Evolutionary conservation across 2,888 invertebrate genomes (phyloP), one percentile per base, ranked within the genome.

Genomic region (Baronia brevicornis): DNA sequence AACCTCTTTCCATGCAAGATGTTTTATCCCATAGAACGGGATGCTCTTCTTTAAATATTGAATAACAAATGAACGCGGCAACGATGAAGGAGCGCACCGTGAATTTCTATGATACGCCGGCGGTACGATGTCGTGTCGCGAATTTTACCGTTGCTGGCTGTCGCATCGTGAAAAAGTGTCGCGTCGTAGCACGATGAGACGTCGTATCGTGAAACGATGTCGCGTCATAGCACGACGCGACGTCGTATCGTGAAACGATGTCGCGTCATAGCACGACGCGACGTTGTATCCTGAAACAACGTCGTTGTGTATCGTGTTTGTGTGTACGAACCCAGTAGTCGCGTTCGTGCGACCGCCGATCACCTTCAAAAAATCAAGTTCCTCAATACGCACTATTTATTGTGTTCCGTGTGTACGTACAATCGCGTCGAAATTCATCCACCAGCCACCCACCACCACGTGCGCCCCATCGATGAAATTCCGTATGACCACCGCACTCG

Each of bases 331-430:
- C n/a, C n/a, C n/a, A n/a, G n/a, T n/a, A n/a, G n/a, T n/a, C n/a
- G n/a, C n/a, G n/a, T n/a, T n/a, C 15, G 15, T 2, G 7, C 5
- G 5, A 10, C 26, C 17, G 17, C 13, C 31, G 11, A 17, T 18
- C 20, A 13, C 24, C 9, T 28, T 15, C 20, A 15, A 28, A n/a
- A n/a, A 35, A 6, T 53, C 50, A 41, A 64, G 71, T 72, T 74
- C 74, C 74, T 70, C 57, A 52, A 58, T 63, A 54, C 55, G 24
- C 31, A 19, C 48, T 64, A 58, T 63, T 64, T 54, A 53, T 55
- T 56, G 38, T 42, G 40, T 41, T 43, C n/a, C n/a, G n/a, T n/a
- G 46, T 45, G 46, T 38, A 35, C 34, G 43, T 38, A 44, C 43
- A 39, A 35, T 38, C 29, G 37, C 28, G 19, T 28, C 28, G 8